Evolutionary conservation across 2,888 invertebrate genomes (phyloP).

Genomic region (Spisula subtruncata): DNA sequence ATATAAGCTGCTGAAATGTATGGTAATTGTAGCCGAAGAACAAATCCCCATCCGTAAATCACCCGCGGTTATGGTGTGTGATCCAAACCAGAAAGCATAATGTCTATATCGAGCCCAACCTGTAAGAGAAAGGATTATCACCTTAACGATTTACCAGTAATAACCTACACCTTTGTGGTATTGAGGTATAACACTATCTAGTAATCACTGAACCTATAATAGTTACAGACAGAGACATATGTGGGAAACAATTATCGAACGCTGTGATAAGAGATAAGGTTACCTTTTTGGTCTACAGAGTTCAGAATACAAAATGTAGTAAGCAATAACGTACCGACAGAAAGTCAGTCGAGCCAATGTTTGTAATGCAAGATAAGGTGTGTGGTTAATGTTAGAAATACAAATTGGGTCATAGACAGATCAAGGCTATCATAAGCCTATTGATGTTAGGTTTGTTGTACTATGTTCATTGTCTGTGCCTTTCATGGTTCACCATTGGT

Average conservation of each 20-base stretch:
- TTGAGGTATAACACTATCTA: not conserved
- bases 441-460: no score
- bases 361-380: not conserved
- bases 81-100: not conserved
- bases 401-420: not conserved
- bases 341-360: not conserved
- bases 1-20: not conserved
- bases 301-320: not conserved
- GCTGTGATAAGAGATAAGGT: not conserved
- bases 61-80: not conserved
- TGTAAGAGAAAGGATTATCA: not conserved
- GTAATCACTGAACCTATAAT: not conserved
- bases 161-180: not conserved
- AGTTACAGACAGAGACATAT: not conserved
- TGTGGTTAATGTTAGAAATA: not conserved
- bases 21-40: not conserved
- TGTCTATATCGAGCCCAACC: not conserved
- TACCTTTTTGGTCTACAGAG: slow-evolving; percentile 1
- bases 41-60: not conserved
- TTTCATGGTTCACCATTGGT: no score
- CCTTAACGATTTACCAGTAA: not conserved
- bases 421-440: not conserved
- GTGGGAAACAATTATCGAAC: not conserved
- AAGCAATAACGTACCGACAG: not conserved
- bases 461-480: no score